Evolutionary conservation across 1,140 invertebrate genomes (phyloP).

Genomic region (Drosophila arizonae): DNA sequence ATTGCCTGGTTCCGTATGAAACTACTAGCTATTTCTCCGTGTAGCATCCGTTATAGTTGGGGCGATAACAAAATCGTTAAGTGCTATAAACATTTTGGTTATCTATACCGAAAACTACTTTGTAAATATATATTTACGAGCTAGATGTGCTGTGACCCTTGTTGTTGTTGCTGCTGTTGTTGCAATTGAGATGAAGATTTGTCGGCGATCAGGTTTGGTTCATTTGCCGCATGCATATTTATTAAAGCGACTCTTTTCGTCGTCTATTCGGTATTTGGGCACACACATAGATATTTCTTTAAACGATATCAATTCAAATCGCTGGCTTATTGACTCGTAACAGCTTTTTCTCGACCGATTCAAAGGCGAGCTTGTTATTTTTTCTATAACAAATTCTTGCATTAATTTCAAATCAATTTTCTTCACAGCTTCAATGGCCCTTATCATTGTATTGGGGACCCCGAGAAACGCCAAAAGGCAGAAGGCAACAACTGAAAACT

Average conservation of each 20-base stretch:
- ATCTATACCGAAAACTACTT: conserved; percentile 50
- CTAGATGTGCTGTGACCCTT: background rate
- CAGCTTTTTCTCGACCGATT: conserved; percentile 72
- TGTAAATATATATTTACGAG: conserved; percentile 43
- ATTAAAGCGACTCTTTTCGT: conserved; percentile 37
- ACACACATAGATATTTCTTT: conserved; percentile 55
- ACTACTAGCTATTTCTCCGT: background rate
- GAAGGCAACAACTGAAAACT: conserved; percentile 31
- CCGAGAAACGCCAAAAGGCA: background rate
- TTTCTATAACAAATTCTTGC: conserved; percentile 83
- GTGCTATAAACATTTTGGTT: conserved; percentile 46
- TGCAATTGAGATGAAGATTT: conserved; percentile 62
- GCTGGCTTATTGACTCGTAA: conserved; percentile 64
- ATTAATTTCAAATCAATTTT: conserved; percentile 83
- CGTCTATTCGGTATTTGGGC: conserved; percentile 42
- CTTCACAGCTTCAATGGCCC: conserved; percentile 73
- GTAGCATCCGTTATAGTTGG: conserved; percentile 14
- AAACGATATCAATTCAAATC: conserved; percentile 79
- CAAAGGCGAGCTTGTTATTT: conserved; percentile 77
- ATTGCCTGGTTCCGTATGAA: background rate
- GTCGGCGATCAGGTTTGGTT: conserved; percentile 42
- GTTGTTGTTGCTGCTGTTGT: conserved; percentile 27
- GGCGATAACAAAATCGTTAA: conserved; percentile 20
- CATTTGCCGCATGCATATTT: conserved; percentile 49
- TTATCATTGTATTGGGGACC: conserved; percentile 31